These are phyloP conservation scores for Squalus acanthias DNA, from an alignment of 2,797 vertebrate species.

Conservation along the genomic window DNA sequence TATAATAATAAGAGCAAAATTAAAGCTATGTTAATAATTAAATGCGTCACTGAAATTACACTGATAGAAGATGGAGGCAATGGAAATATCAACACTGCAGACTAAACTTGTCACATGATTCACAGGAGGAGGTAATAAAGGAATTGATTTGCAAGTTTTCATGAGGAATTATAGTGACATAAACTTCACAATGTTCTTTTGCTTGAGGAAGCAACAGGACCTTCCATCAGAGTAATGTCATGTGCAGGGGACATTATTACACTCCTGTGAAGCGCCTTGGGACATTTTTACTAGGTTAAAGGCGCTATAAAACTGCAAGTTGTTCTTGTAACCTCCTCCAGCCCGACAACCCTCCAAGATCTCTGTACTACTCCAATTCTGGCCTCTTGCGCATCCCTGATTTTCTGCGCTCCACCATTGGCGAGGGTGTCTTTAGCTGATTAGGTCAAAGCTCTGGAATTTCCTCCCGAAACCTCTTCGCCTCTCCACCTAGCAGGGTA, in stretches of 20 bases:
- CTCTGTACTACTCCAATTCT: background rate
- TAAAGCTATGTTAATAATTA: background rate
- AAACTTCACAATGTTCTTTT: background rate
- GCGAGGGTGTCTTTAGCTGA: background rate
- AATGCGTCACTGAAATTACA: background rate
- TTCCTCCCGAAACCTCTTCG: background rate
- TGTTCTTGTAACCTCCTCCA: background rate
- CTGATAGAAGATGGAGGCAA: background rate
- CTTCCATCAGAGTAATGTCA: background rate
- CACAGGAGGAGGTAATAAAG: background rate
- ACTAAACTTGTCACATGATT: background rate
- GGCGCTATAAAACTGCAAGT: too few species aligned
- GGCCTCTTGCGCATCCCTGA: too few species aligned
- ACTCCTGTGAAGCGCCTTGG: background rate
- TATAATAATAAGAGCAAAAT: background rate
- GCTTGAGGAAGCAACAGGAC: background rate
- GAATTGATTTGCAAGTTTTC: background rate
- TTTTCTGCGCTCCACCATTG: background rate
- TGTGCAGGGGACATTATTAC: background rate
- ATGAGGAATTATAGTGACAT: background rate
- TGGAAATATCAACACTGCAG: background rate
- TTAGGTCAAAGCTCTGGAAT: background rate
- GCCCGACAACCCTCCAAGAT: too few species aligned
- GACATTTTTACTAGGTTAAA: too few species aligned
- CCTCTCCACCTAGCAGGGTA: background rate